Evolutionary conservation across 2,797 vertebrate species (phyloP).

Genomic region (Aplochiton taeniatus): DNA sequence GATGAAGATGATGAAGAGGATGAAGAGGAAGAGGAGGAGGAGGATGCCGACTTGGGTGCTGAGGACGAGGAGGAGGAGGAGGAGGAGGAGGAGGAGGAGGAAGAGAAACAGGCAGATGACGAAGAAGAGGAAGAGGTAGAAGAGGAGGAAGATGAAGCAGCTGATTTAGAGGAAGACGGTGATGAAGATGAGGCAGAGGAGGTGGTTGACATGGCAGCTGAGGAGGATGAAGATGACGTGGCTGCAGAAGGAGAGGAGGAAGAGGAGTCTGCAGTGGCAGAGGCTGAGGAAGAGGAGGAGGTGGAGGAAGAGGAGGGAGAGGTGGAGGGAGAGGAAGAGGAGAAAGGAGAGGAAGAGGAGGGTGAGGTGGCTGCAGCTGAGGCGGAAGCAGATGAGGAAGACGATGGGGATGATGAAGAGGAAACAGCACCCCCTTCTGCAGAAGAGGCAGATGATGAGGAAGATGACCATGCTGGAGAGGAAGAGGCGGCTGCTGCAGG

Average conservation of each 20-base stretch:
- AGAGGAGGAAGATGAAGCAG: neutral
- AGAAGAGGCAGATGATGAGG: slow-evolving; percentile 2
- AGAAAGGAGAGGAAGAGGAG: neutral
- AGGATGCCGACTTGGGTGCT: neutral
- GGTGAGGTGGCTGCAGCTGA: slow-evolving; percentile 1
- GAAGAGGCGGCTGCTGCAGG: slow-evolving; percentile 10
- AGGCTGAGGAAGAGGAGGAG: neutral
- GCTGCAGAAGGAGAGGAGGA: neutral
- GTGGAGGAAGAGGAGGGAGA: slow-evolving; percentile 2
- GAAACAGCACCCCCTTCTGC: neutral
- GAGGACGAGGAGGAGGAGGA: neutral
- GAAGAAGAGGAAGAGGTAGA: slow-evolving; percentile 4
- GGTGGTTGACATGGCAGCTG: neutral
- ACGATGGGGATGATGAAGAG: neutral
- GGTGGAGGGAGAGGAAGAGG: slow-evolving; percentile 3
- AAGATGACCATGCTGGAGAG: slow-evolving; percentile 4
- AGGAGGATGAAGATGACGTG: neutral
- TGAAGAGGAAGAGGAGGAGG: neutral
- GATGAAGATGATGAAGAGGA: slow-evolving; percentile 17
- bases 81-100: slow-evolving; percentile 11
- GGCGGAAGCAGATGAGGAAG: slow-evolving; percentile 10
- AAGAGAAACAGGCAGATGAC: neutral
- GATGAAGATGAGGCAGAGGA: slow-evolving; percentile 7
- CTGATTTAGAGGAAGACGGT: neutral
- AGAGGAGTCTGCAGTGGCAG: neutral